Base-by-base conservation (phyloP, 2,888 invertebrate genomes). In the Ceriagrion tenellum region DNA sequence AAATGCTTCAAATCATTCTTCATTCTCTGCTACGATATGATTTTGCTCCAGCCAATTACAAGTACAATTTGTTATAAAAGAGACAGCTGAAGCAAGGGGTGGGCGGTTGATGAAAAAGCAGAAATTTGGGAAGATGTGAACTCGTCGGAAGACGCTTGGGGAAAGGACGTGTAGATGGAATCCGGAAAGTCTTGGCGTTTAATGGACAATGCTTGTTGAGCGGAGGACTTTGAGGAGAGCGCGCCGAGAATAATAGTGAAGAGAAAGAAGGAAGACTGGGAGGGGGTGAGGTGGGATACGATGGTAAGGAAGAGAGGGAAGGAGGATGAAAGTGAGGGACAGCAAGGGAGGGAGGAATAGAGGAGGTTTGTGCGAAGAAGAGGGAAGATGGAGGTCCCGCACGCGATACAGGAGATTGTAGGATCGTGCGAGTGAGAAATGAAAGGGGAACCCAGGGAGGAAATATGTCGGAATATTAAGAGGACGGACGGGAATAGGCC, bases 181-280 rank as follows among this genome's bases (percentile, higher is more conserved):
- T 81, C 12, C 4, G 26, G 69, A 26, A 35, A 35, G 35, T 81
- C 81, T 81, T 81, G 35, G 18, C 81, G 81, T 35, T 81, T 81
- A 81, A 81, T 81, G 81, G 35, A 81, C 81, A 81, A 81, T 81
- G 81, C 81, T 81, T 81, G 81, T 81, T 81, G 30, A 81, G 81
- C 30, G 81, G 30, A 81, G 81, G 30, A 81, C 35, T 81, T 81
- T 18, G 13, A 69, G 81, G 4, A 35, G 81, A 81, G 81, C 81
- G 13, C 81, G 35, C 81, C 35, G 30, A 81, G 81, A 81, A 81
- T 81, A 81, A 81, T 81, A 35, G 81, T 0, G 81, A 30, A 35
- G 35, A 26, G 81, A 81, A 69, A 26, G 81, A 26, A 81, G 69
- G n/a, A 20, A 16, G 59, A 59, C 8, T 26, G 30, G 91, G 35